A percentile compares a stretch with the other conserved stretches of the same genome.
Evolutionary conservation across 1,140 invertebrate species (phyloP).

Genomic region (Papilio glaucus): DNA sequence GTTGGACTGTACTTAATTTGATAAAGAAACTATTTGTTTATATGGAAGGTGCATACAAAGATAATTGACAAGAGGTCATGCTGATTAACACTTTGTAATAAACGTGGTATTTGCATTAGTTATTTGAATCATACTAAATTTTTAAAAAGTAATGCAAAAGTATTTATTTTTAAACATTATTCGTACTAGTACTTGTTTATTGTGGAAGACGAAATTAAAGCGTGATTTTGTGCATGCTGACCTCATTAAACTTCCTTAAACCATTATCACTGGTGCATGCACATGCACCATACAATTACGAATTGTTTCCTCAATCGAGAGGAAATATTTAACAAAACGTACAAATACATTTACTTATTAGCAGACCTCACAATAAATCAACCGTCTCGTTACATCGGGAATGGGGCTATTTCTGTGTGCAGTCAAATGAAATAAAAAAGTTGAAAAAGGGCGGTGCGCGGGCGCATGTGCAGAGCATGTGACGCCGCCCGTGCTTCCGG

Average conservation of each 20-base stretch:
- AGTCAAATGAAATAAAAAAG: conserved; percentile 69
- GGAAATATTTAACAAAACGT: not conserved
- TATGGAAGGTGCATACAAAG: conserved; percentile 26
- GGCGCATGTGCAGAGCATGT: conserved; percentile 73
- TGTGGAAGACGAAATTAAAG: too few species aligned
- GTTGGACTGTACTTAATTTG: conserved; percentile 25
- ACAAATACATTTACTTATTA: conserved; percentile 45
- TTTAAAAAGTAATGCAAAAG: too few species aligned
- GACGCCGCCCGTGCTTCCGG: conserved; percentile 68
- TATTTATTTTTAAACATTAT: too few species aligned
- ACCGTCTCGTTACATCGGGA: conserved; percentile 60
- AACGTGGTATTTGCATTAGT: too few species aligned
- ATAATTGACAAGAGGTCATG: not conserved
- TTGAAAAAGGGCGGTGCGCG: conserved; percentile 71
- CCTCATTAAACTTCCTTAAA: not conserved
- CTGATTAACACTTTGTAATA: not conserved
- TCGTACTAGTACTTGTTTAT: too few species aligned
- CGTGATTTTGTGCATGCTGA: too few species aligned
- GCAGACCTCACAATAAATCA: conserved; percentile 68
- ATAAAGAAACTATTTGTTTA: conserved; percentile 34
- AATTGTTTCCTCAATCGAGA: not conserved
- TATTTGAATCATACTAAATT: too few species aligned
- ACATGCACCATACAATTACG: not conserved
- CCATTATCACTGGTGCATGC: not conserved
- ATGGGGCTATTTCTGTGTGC: conserved; percentile 61